Base-by-base conservation (phyloP, 2,113 vertebrate species). In the Stigmatopora argus region DNA sequence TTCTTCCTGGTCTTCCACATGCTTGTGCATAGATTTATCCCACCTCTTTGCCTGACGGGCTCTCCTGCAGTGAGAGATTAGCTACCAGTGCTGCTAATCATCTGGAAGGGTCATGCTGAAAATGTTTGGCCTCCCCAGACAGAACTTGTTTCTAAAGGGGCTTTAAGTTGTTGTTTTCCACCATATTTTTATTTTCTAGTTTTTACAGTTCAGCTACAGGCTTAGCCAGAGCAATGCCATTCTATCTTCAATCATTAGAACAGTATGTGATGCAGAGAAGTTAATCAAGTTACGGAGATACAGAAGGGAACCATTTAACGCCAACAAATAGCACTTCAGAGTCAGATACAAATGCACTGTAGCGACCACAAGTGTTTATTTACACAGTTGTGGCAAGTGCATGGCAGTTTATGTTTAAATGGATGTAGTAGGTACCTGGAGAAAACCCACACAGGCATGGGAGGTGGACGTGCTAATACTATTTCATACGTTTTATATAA, bases 41-140 rank as follows among this genome's bases (percentile, higher is more conserved):
- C 67, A 80, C 71, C 67, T 82, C 55, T 60, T 70, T 65, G 70
- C 77, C 71, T 69, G 34, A 69, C 65, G 74, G 84, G 78, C 62
- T 78, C 77, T 85, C 77, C 80, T 83, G 80, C 67, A 66, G 70
- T 66, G 23, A 63, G 78, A 81, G 86, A 86, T 89, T 86, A 86
- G 69, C 80, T 86, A 82, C 80, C 74, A 71, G 72, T 79, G 70
- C 82, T 81, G 72, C 74, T 86, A 85, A 85, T 84, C 80, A 75
- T 74, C 73, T 75, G 70, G 78, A 86, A 78, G 76, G 80, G 78
- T 87, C 78, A 78, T 66, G 62, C 77, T 85, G 85, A 67, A 41
- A 53, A 69, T 38, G 61, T 77, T 80, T 72, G 67, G 12, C 38
- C n/a, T 44, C n/a, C 13, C 35, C 7, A 41, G 12, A 44, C n/a